Evolutionary conservation across 2,797 vertebrate species (phyloP), one percentile per base, ranked within the genome.

Genomic region (Muraenolepis orangiensis): DNA sequence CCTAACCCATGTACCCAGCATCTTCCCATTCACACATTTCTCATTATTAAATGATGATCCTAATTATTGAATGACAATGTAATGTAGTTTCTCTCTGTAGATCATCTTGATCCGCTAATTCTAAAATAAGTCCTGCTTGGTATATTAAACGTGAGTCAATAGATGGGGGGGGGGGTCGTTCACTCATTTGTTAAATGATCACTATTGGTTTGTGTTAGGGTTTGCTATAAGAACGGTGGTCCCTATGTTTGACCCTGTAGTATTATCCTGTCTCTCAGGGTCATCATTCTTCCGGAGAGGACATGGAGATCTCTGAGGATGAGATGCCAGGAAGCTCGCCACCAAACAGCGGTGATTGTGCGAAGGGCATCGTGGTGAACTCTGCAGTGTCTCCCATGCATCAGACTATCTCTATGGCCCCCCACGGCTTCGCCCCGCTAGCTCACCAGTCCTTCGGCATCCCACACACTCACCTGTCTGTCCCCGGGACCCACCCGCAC

Each of bases 301-400:
- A 99, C 92, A 99, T 99, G 98, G 98, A 99, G 80, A 99, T 99
- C 91, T 99, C 98, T 0, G 98, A 99, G 0, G 97, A 99, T 0
- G 98, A 99, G 93, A 96, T 96, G 95, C 96, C 95, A 0, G 93
- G 94, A 0, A 95, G 23, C 57, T 64, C 96, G 0, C 96, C 96
- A 0, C 95, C 93, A 87, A 89, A 93, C 80, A 91, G 94, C 0
- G 93, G 93, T 0, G 98, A 98, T 23, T 97, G 96, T 87, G 93
- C 92, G 85, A 97, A 98, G 89, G 94, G 94, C 88, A 97, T 99
- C 13, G 95, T 98, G 0, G 93, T 97, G 38, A 96, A 95, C 23
- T 94, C 97, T 12, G 95, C 95, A 0, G 75, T 97, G 85, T 93
- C 96, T 75, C 93, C 95, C 0, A 93, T 96, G 0, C 90, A 94